Base-by-base conservation (phyloP, 2,113 vertebrate species). In the Steatornis caripensis region DNA sequence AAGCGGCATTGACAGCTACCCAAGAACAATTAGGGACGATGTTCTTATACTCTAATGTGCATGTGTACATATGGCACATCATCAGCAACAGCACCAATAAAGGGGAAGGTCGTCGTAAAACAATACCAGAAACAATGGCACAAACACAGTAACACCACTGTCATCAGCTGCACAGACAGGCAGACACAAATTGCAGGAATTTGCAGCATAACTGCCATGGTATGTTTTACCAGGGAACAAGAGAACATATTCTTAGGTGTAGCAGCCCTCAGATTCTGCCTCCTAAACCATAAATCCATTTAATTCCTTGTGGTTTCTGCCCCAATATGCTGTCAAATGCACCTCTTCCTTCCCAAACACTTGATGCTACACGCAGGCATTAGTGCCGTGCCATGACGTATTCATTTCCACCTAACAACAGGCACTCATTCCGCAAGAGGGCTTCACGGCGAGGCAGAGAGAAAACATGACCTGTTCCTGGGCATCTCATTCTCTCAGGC, bases 1-100 rank as follows among this genome's bases (percentile, higher is more conserved):
- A 97, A 90, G 84, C 53, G 65, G 90, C 83, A 86, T 65, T 88
- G 92, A 95, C 90, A 95, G 90, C 92, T 84, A 94, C 88, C 90
- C 90, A 93, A 71, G 90, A 87, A 95, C 96, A 92, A 94, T 90
- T 71, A 92, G 83, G 45, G 83, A 89, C 61, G 58, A 89, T 88
- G 90, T 76, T 96, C 95, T 92, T 78, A 90, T 12, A 75, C 90
- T 87, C 68, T 92, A 90, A 96, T 78, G 74, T 96, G 88, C 86
- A 70, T 65, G 72, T 58, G 84, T 96, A 92, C 97, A 95, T 97
- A 96, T 90, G 95, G 93, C 83, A 89, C 69, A 91, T 75, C 90
- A 94, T 87, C 92, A 96, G 82, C 85, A 84, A 84, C 69, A 82
- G 48, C 17, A 95, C 77, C 92, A 84, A 91, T 87, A 91, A 94